These are phyloP conservation scores for Formica selysi DNA, from an alignment of 1,140 invertebrate species.

Conservation along the genomic window DNA sequence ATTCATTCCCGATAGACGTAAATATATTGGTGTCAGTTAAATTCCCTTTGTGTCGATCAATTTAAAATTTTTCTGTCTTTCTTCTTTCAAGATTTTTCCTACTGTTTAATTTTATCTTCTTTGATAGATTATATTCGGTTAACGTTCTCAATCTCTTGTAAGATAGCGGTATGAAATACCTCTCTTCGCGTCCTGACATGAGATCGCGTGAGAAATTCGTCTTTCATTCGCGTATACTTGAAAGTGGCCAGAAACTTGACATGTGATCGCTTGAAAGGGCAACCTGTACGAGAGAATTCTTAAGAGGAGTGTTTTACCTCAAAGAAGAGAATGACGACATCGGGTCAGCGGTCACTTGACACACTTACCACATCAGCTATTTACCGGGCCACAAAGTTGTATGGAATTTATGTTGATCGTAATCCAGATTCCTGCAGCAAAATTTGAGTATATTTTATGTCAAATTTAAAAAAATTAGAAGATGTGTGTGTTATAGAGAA, in stretches of 20 bases:
- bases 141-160: not conserved
- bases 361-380: not conserved
- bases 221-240: not conserved
- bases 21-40: not conserved
- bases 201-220: not conserved
- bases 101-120: not conserved
- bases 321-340: not conserved
- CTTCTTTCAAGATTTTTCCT: not conserved
- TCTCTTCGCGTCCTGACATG: not conserved
- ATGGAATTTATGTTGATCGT: not conserved
- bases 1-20: not conserved
- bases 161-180: not conserved
- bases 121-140: not conserved
- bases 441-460: no score
- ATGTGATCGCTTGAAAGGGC: not conserved
- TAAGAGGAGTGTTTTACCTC: not conserved
- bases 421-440: not conserved
- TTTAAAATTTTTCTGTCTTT: not conserved
- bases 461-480: no score
- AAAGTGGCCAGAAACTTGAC: constrained; percentile 3
- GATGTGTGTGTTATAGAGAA: no score
- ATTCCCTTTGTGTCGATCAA: not conserved
- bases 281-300: constrained; percentile 5
- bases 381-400: not conserved
- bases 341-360: not conserved